Base-by-base conservation (phyloP, 2,888 invertebrate genomes). In the Lissocephala sabroskyi region DNA sequence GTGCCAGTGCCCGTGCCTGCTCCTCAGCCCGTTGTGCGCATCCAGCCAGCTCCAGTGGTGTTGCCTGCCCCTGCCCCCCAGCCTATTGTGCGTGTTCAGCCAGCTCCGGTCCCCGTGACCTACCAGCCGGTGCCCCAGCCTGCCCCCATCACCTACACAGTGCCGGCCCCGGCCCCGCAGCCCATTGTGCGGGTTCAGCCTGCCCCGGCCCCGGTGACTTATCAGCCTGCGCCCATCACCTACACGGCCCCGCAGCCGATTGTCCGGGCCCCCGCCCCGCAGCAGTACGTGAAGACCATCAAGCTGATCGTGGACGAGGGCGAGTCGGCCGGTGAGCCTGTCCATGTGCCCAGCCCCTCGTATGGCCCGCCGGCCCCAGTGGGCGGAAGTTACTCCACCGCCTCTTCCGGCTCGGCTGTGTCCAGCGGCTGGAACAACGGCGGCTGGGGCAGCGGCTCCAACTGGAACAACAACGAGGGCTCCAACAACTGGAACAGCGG, bases 261-360 rank as follows among this genome's bases (percentile, higher is more conserved):
- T 18, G 33, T 18, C n/a, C 35, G 5, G 14, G 28, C 19, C 7
- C 57, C 57, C 1, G 47, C 44, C 0, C 52, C 59, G 30, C 62
- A 65, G 40, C 77, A 80, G 46, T 49, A 57, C 23, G 76, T 80
- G 30, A 80, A 80, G 58, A 79, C 79, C 41, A 67, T 79, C 36
- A 75, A 64, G 45, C 44, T 79, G 26, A 70, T 79, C 35, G 66
- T 79, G 4, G 79, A 79, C 41, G 73, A 62, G 43, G 59, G 57
- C 11, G 56, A 50, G 35, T 49, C 40, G 13, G 45, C 39, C 1
- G 50, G 32, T 9, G 41, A 52, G 16, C 26, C 17, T 10, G 48
- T 29, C n/a, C 57, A 41, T 14, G 57, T 59, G 33, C 68, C 68
- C 18, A 62, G 64, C 6, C 59, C 58, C 1, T 50, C 58, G 3